Evolutionary conservation across 2,888 invertebrate genomes (phyloP).

Genomic region (Nomada ruficornis): DNA sequence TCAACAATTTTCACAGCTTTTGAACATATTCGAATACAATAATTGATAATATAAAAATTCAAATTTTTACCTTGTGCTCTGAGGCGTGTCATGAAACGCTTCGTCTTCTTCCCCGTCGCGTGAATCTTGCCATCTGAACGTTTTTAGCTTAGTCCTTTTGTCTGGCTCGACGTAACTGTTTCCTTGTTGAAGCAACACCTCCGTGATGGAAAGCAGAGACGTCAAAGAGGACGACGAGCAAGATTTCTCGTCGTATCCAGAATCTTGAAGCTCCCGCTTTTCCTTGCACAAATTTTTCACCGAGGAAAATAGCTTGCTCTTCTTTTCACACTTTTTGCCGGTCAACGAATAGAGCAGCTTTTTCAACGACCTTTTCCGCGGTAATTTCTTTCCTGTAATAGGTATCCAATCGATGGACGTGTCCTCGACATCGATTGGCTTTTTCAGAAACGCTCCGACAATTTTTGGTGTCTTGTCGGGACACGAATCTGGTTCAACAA

Average conservation of each 20-base stretch:
- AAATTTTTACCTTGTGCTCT: neutral
- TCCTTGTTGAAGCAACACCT: conserved; percentile 34
- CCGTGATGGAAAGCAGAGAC: conserved; percentile 65
- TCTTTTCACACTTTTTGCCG: conserved; percentile 29
- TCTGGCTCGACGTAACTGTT: conserved; percentile 25
- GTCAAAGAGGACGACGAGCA: conserved; percentile 69
- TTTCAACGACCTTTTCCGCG: conserved; percentile 74
- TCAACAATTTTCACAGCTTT: neutral
- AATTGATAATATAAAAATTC: neutral
- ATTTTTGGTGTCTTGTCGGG: conserved; percentile 66
- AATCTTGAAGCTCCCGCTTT: conserved; percentile 66
- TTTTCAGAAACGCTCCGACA: conserved; percentile 75
- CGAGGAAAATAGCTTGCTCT: conserved; percentile 52
- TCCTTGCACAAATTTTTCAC: conserved; percentile 67
- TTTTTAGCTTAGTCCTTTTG: conserved; percentile 27
- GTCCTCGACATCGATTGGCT: conserved; percentile 74
- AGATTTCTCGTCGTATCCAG: conserved; percentile 75
- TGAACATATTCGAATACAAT: neutral
- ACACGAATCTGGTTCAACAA: accelerated
- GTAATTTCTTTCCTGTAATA: conserved; percentile 70
- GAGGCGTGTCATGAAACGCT: neutral
- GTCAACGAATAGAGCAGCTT: conserved; percentile 70
- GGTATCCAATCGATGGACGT: conserved; percentile 76
- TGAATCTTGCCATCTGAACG: conserved; percentile 29
- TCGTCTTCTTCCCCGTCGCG: conserved; percentile 23